Base-by-base conservation (phyloP, 2,888 invertebrate genomes). In the Catocala fraxini region DNA sequence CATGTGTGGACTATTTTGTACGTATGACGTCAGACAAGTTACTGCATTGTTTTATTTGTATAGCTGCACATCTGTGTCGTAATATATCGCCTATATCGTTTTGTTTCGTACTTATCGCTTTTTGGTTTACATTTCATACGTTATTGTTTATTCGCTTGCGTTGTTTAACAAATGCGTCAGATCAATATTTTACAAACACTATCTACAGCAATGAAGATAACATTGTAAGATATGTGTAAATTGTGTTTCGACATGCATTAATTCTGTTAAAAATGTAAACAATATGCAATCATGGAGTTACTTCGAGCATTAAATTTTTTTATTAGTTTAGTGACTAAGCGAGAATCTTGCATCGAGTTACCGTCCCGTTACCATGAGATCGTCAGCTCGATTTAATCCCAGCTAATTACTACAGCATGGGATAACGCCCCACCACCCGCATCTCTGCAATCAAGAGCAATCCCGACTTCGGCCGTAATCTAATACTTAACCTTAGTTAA, bases 321-420 rank as follows among this genome's bases (percentile, higher is more conserved):
- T 74, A 83, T 86, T 82, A 73, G 70, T 80, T 75, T 71, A 64
- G 70, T 69, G 77, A 65, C 70, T 71, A 74, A 65, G 66, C 67
- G 72, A 72, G 69, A 78, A 75, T 71, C 76, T 79, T 77, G 76
- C 79, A 83, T 80, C 74, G 80, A 86, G 75, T 83, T 85, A 76
- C 75, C 71, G 80, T 75, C 79, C 75, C 77, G 85, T 85, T 86
- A 82, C 79, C 73, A 70, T 64, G 68, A 71, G 77, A 60, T 80
- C 85, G 79, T 84, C 85, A 82, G 80, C 83, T 65, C 77, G 75
- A 87, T 89, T 89, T 87, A 89, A 89, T 91, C 85, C 83, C 73
- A 80, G 79, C 81, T 91, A 90, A 91, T 92, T 90, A 86, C 87
- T 79, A 75, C 71, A 79, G 80, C 82, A 71, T 82, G 81, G 82